Conservation (phyloP, 1,140 invertebrate genomes). For the Lerema accius region DNA sequence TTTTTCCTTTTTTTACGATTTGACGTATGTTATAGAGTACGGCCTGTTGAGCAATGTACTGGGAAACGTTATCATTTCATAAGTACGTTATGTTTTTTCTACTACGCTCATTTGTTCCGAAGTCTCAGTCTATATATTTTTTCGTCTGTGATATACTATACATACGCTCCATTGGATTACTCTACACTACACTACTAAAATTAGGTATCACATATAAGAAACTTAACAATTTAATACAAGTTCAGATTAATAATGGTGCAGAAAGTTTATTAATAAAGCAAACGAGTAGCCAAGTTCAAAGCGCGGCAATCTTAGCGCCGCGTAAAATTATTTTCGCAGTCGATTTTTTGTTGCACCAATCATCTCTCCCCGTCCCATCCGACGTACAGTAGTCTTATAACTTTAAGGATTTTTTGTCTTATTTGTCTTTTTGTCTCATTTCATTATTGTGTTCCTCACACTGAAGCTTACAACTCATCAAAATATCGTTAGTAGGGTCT, state of each 20-base stretch:
- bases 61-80: too few species aligned
- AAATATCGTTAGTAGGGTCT: conserved; percentile 69
- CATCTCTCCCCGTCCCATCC: neutral
- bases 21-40: too few species aligned
- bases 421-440: too few species aligned
- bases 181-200: too few species aligned
- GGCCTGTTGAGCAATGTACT: too few species aligned
- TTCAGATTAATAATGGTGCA: neutral
- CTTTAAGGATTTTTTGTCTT: conserved; percentile 42
- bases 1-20: too few species aligned
- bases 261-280: neutral
- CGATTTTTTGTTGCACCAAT: conserved; percentile 19
- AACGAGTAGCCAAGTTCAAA: conserved; percentile 12
- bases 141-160: too few species aligned
- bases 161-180: too few species aligned
- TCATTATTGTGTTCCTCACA: conserved; percentile 57
- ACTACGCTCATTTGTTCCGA: too few species aligned
- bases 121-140: too few species aligned
- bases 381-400: conserved; percentile 17
- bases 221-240: neutral
- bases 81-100: too few species aligned
- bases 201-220: too few species aligned
- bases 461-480: conserved; percentile 56
- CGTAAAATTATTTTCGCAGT: conserved; percentile 19
- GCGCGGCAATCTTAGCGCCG: conserved; percentile 19